phyloP scores from a whole-genome alignment of 2,888 invertebrate species.

The Coelopa pilipes region DNA sequence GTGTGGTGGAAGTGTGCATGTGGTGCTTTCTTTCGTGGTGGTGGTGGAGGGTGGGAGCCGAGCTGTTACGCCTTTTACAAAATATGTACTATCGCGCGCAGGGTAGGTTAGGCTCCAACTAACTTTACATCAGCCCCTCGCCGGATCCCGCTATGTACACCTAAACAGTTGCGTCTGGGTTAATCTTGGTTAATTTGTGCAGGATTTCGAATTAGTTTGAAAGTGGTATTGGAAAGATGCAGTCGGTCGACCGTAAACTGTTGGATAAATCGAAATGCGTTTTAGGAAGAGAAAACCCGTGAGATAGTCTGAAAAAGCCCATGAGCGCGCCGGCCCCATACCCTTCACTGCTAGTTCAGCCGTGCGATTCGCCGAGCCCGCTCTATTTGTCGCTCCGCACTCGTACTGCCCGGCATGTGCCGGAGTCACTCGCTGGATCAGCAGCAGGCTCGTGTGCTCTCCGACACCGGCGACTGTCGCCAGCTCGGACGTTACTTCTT shows the following conservation, averaged over 20 bases:
- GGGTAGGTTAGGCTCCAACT: constrained; percentile 7
- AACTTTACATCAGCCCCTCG: constrained; percentile 1
- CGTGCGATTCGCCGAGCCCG: constrained; percentile 69
- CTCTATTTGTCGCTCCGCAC: constrained; percentile 71
- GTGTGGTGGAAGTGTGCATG: constrained; percentile 45
- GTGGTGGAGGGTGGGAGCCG: constrained; percentile 45
- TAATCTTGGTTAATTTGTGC: too few relatives aligned
- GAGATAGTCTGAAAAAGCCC: constrained; percentile 23
- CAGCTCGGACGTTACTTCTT: constrained; percentile 48
- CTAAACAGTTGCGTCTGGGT: too few relatives aligned
- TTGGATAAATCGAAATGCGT: neutral
- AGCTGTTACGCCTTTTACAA: constrained; percentile 49
- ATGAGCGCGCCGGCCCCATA: constrained; percentile 56
- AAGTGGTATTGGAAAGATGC: too few relatives aligned
- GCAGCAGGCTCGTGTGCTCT: constrained; percentile 69
- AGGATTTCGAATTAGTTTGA: too few relatives aligned
- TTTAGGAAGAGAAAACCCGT: neutral
- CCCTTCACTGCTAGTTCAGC: constrained; percentile 72
- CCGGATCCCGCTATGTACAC: too few relatives aligned
- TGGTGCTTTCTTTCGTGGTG: constrained; percentile 34
- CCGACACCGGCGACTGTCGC: constrained; percentile 62
- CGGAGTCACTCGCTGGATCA: constrained; percentile 72
- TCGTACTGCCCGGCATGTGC: constrained; percentile 73
- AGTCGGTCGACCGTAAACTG: too few relatives aligned
- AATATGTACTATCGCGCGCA: constrained; percentile 8